Evolutionary conservation across 2,113 vertebrate species (phyloP), one percentile per base, ranked within the genome.

Genomic region (Phodopus roborovskii): DNA sequence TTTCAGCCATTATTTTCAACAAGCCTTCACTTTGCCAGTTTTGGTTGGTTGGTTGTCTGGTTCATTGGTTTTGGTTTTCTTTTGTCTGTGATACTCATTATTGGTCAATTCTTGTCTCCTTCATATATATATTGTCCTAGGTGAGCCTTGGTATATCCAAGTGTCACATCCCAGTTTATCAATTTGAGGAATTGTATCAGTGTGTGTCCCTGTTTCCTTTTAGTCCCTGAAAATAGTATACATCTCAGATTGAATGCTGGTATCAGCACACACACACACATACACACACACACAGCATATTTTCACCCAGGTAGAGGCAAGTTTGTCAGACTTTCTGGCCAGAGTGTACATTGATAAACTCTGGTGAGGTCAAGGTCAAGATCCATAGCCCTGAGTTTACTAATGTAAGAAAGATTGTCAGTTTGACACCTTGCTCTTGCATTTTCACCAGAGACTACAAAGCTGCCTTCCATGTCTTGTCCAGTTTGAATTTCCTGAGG

Each of bases 401-500:
- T 68, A 50, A 68, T 81, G 30, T 68, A 70, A 97, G 77, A 78
- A 81, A 78, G 53, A 83, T 22, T 90, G 79, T 48, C 87, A 70
- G 2, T 74, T 53, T 90, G 81, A 75, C 56, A 85, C 75, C 48
- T 83, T 75, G 45, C 92, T 77, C 0, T 79, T 45, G 53, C 20
- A 13, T 94, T 86, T 70, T 94, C 68, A 33, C 66, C 53, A 28
- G 7, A 73, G 79, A 70, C 64, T 79, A 94, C 95, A 92, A 97
- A 97, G 96, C 97, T 96, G 96, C 92, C 97, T 97, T 97, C 97
- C 94, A 73, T 96, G 97, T 96, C 94, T 95, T 98, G 94, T 96
- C 95, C 98, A 94, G 95, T 97, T 98, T 97, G 97, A 97, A 98
- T 98, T 98, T 98, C 97, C 97, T 98, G 97, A 96, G 96, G 93